Conservation (phyloP, 2,888 invertebrate genomes). For the Stenoptilia bipunctidactyla region DNA sequence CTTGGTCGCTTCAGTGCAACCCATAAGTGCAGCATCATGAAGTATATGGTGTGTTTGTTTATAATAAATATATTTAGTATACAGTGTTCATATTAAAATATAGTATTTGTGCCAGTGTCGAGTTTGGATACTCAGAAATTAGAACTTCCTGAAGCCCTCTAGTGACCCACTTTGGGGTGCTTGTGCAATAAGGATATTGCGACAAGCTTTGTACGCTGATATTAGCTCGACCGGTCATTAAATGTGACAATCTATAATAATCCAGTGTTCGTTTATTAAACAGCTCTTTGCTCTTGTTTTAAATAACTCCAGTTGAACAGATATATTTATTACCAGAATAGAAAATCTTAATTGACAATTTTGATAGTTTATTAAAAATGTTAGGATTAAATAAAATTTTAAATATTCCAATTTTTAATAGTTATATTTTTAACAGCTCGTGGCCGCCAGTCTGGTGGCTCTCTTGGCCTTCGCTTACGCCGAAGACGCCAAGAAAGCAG, state of each 20-base stretch:
- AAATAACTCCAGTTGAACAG: too few relatives aligned
- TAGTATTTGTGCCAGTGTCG: background rate
- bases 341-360: too few relatives aligned
- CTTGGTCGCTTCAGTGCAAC: conserved; percentile 69
- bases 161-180: conserved; percentile 25
- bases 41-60: conserved; percentile 60
- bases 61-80: conserved; percentile 3
- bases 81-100: background rate
- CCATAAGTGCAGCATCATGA: conserved; percentile 66
- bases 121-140: conserved; percentile 13
- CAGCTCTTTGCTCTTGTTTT: too few relatives aligned
- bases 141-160: conserved; percentile 25
- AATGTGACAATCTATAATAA: conserved; percentile 5
- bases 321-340: too few relatives aligned
- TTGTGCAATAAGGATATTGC: conserved; percentile 49
- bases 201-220: conserved; percentile 25
- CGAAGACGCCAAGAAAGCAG: conserved; percentile 70
- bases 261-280: too few relatives aligned
- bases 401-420: conserved; percentile 24
- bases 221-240: conserved; percentile 34
- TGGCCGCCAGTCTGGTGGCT: conserved; percentile 75
- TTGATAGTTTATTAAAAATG: too few relatives aligned
- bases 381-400: conserved; percentile 4
- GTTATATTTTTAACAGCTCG: conserved; percentile 47
- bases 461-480: conserved; percentile 70